These are phyloP conservation scores for Geopemphigus sp. DNA, from an alignment of 1,140 invertebrate genomes.

Conservation along the genomic window DNA sequence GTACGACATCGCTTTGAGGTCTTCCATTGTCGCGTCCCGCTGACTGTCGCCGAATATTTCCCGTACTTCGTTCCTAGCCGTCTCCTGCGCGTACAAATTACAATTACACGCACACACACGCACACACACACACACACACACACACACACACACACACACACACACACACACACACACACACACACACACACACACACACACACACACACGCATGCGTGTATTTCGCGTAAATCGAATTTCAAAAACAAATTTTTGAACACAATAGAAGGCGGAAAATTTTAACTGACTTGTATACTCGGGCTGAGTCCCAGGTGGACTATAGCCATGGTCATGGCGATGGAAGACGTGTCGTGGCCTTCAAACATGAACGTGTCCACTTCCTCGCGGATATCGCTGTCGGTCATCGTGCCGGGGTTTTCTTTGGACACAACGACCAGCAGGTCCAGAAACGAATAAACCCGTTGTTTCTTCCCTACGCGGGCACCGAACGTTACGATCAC, in stretches of 20 bases:
- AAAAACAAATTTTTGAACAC: no score
- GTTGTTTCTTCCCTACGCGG: constrained; percentile 42
- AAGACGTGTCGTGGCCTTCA: constrained; percentile 70
- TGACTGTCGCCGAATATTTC: constrained; percentile 39
- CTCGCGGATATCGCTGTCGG: constrained; percentile 53
- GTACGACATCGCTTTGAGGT: constrained; percentile 61
- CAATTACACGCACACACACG: no score
- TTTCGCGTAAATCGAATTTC: no score
- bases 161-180: no score
- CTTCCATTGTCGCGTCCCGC: constrained; percentile 53
- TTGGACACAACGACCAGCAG: constrained; percentile 60
- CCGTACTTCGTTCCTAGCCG: constrained; percentile 34
- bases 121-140: no score
- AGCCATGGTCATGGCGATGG: constrained; percentile 66
- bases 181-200: no score
- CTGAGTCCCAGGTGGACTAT: constrained; percentile 69
- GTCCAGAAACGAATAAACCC: constrained; percentile 57
- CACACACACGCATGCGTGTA: no score
- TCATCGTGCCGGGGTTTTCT: constrained; percentile 53
- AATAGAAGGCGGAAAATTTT: no score
- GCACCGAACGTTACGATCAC: no score
- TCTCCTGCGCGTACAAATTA: constrained; percentile 1
- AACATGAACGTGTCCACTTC: constrained; percentile 52
- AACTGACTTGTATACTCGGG: constrained; percentile 62
- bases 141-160: no score